phyloP scores from a whole-genome alignment of 2,113 vertebrate genomes.

The Passer montanus region DNA sequence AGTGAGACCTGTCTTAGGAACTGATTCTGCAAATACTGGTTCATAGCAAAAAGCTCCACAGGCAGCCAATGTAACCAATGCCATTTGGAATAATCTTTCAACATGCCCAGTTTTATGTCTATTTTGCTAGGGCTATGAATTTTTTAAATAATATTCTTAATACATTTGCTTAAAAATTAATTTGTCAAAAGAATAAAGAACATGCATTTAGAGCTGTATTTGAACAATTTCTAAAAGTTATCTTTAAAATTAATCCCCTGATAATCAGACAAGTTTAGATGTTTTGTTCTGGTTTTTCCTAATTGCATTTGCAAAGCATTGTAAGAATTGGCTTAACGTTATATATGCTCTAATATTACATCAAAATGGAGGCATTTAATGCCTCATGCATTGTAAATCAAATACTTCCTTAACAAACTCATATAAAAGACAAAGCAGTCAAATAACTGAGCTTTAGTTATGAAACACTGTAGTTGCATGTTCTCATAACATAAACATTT shows the following conservation, averaged over 20 bases:
- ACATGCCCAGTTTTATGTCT: background rate
- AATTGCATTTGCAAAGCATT: background rate
- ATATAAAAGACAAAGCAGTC: conserved; percentile 11
- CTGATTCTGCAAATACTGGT: background rate
- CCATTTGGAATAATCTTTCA: background rate
- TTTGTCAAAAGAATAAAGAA: background rate
- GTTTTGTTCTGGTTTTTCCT: background rate
- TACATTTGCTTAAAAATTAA: background rate
- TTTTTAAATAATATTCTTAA: background rate
- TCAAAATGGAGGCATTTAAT: background rate
- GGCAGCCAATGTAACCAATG: background rate
- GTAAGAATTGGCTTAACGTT: background rate
- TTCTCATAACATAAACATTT: conserved; percentile 72
- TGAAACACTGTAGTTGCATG: background rate
- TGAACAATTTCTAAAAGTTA: background rate
- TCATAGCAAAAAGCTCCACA: background rate
- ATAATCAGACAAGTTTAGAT: background rate
- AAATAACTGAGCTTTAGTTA: conserved; percentile 42
- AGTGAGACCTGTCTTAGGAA: background rate
- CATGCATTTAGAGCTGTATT: background rate
- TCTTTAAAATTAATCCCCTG: background rate
- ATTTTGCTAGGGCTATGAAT: background rate
- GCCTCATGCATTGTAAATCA: background rate
- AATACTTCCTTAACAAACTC: conserved; percentile 23
- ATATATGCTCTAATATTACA: background rate